Conservation (phyloP, 2,797 vertebrate species). For the Melanotaenia boesemani region DNA sequence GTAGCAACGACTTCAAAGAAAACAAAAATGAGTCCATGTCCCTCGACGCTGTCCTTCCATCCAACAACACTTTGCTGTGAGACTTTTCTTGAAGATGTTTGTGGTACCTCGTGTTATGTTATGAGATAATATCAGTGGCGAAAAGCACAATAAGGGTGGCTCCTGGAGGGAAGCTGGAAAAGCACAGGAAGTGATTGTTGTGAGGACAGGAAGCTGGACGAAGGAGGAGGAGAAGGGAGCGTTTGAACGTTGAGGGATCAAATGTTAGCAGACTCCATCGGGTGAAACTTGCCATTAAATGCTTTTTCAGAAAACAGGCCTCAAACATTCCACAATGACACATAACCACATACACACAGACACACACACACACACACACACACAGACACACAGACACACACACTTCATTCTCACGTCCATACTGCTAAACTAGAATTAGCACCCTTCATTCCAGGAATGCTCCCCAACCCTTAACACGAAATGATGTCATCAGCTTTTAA, state of each 20-base stretch:
- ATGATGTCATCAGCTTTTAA: slow-evolving; percentile 54
- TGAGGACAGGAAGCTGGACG: slow-evolving; percentile 56
- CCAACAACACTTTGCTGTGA: neutral
- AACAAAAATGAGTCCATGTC: slow-evolving; percentile 16
- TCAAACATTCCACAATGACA: slow-evolving; percentile 50
- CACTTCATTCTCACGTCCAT: neutral
- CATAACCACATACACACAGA: slow-evolving; percentile 39
- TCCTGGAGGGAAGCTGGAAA: slow-evolving; percentile 45
- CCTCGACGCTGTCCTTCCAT: neutral
- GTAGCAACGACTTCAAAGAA: neutral
- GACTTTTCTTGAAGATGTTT: slow-evolving; percentile 35
- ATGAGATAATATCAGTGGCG: slow-evolving; percentile 57
- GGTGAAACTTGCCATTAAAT: slow-evolving; percentile 2
- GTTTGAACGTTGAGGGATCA: slow-evolving; percentile 7
- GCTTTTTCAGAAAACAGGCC: slow-evolving; percentile 39
- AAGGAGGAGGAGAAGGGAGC: neutral
- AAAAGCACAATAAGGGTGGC: slow-evolving; percentile 68
- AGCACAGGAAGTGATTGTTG: slow-evolving; percentile 57
- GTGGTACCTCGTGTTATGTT: slow-evolving; percentile 51
- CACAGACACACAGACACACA: slow-evolving; percentile 9
- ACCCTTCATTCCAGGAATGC: slow-evolving; percentile 61
- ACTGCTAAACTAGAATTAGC: slow-evolving; percentile 49
- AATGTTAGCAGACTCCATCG: slow-evolving; percentile 4
- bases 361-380: too few relatives aligned
- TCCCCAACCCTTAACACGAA: slow-evolving; percentile 37